Conservation (phyloP, 2,888 invertebrate genomes). For the Megalurothrips usitatus region DNA sequence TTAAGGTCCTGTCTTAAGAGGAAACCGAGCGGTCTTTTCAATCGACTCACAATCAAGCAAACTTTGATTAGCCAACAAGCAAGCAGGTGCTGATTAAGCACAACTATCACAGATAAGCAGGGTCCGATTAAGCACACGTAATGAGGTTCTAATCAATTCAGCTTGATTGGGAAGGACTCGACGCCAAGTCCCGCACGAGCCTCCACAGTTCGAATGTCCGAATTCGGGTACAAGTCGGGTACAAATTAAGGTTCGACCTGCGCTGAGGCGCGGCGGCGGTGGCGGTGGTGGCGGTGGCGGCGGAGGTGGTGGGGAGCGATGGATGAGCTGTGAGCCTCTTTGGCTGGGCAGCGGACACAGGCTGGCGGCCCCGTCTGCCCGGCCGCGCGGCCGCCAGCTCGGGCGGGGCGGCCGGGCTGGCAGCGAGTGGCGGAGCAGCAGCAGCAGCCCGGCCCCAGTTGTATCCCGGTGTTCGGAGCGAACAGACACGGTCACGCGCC, state of each 20-base stretch:
- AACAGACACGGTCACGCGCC: background rate
- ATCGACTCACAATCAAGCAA: no score
- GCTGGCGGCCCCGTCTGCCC: background rate
- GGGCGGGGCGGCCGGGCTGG: background rate
- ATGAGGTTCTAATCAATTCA: no score
- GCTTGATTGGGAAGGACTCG: no score
- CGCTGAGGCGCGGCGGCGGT: background rate
- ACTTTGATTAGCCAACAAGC: no score
- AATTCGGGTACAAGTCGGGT: no score
- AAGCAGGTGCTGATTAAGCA: no score
- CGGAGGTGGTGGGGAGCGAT: background rate
- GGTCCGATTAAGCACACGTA: no score
- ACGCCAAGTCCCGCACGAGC: no score
- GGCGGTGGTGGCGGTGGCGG: background rate
- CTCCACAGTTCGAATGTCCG: no score
- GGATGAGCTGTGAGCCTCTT: background rate
- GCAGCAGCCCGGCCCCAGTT: background rate
- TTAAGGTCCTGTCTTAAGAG: no score
- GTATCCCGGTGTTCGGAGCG: slow-evolving; percentile 2
- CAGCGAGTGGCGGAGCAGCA: background rate
- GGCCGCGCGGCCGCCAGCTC: slow-evolving; percentile 2
- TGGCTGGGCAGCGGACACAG: slow-evolving; percentile 4
- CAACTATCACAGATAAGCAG: no score
- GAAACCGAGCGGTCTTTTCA: no score
- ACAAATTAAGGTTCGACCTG: background rate